Conservation (phyloP, 2,113 vertebrate species). For the Gambusia affinis region DNA sequence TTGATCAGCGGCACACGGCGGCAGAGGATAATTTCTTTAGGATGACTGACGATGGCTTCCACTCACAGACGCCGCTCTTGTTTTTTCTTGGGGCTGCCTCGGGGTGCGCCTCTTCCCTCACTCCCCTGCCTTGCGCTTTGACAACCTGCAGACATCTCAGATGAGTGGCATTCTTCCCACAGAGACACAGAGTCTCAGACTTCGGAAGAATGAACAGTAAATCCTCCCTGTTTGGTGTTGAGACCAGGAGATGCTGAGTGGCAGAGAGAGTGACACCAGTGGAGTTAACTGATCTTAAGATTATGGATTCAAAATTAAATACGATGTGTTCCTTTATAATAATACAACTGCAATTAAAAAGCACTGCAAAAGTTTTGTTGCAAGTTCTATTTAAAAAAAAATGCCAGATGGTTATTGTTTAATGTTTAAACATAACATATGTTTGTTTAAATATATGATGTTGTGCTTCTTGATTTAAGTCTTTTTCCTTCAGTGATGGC, state of each 20-base stretch:
- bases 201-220: slow-evolving; percentile 42
- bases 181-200: slow-evolving; percentile 59
- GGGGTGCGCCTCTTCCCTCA: slow-evolving; percentile 82
- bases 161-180: slow-evolving; percentile 75
- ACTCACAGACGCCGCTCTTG: slow-evolving; percentile 91
- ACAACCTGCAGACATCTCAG: slow-evolving; percentile 97
- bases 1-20: slow-evolving; percentile 77
- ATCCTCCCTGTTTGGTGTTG: slow-evolving; percentile 29
- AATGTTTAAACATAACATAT: too few species aligned
- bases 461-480: not conserved
- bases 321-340: too few species aligned
- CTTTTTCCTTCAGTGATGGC: not conserved
- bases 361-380: too few species aligned
- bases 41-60: slow-evolving; percentile 89
- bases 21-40: slow-evolving; percentile 90
- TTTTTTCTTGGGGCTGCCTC: slow-evolving; percentile 86
- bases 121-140: slow-evolving; percentile 81
- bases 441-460: too few species aligned
- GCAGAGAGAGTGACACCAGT: not conserved
- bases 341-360: too few species aligned
- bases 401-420: too few species aligned
- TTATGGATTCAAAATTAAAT: too few species aligned
- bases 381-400: too few species aligned
- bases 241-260: slow-evolving; percentile 25
- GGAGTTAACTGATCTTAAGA: too few species aligned